Evolutionary conservation across 2,797 vertebrate species (phyloP).

Genomic region (Hafferia zeledoni): DNA sequence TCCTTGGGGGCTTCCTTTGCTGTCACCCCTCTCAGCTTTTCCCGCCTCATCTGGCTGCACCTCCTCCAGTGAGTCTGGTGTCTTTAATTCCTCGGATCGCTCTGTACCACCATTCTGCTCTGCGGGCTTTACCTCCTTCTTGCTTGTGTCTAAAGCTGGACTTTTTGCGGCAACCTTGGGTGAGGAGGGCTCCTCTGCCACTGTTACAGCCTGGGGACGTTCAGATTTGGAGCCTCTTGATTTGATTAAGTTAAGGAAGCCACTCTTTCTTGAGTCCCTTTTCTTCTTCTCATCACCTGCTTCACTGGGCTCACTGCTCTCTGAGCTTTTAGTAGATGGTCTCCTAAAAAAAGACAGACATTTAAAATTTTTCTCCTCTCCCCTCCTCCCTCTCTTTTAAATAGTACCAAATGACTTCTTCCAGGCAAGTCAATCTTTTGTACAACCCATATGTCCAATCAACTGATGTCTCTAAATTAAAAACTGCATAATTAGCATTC

Average conservation of each 20-base stretch:
- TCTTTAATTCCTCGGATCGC: constrained; percentile 85
- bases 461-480: neutral
- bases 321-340: constrained; percentile 78
- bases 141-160: constrained; percentile 78
- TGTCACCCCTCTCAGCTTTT: constrained; percentile 74
- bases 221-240: constrained; percentile 86
- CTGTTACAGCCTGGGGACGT: constrained; percentile 77
- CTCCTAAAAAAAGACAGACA: constrained; percentile 75
- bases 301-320: constrained; percentile 83
- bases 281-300: constrained; percentile 86
- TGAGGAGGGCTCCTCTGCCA: constrained; percentile 84
- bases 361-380: neutral
- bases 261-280: constrained; percentile 90
- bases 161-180: constrained; percentile 81
- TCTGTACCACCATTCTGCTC: constrained; percentile 84
- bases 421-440: neutral
- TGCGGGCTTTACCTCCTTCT: constrained; percentile 77
- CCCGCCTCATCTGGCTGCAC: constrained; percentile 73
- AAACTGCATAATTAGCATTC: neutral
- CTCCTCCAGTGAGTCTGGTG: constrained; percentile 88
- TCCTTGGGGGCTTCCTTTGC: constrained; percentile 88
- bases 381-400: neutral
- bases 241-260: constrained; percentile 95
- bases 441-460: neutral
- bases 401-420: neutral